Percentiles rank a stretch among this genome's conserved stretches.
These are phyloP conservation scores for Neodontobutis hainanensis DNA, from an alignment of 2,113 vertebrate genomes.

Conservation along the genomic window DNA sequence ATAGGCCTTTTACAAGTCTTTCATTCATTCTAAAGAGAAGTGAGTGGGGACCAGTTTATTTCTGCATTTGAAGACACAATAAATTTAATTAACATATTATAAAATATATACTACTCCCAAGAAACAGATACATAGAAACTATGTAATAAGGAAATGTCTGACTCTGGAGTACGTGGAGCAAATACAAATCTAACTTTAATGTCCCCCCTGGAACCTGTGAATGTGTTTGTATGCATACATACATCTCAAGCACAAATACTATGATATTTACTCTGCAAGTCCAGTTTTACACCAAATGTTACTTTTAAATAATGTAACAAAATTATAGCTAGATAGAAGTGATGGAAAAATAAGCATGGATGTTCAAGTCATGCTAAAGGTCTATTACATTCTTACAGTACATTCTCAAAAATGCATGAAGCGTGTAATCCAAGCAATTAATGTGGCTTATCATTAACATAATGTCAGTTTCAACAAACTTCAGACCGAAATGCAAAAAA, in stretches of 20 bases:
- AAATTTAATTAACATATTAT: neutral
- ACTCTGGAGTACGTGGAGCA: neutral
- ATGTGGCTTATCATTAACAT: constrained; percentile 9
- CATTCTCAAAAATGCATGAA: constrained; percentile 3
- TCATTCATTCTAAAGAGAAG: no score
- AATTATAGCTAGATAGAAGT: neutral
- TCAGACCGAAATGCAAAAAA: neutral
- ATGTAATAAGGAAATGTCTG: no score
- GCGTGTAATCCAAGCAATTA: constrained; percentile 11
- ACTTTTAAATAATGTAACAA: neutral
- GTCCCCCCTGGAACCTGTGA: neutral
- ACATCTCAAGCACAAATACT: neutral
- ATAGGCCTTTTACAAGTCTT: no score
- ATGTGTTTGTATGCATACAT: neutral
- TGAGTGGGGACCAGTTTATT: no score
- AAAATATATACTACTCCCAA: no score
- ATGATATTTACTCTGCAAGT: neutral
- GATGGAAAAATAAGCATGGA: neutral
- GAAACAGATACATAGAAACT: no score
- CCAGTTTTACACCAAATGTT: neutral
- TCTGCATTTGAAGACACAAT: no score
- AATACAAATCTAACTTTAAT: neutral
- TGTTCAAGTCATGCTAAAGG: neutral
- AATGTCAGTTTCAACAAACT: constrained; percentile 11
- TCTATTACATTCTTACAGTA: neutral